Conservation (phyloP, 2,888 invertebrate genomes). For the Cosmia trapezina region DNA sequence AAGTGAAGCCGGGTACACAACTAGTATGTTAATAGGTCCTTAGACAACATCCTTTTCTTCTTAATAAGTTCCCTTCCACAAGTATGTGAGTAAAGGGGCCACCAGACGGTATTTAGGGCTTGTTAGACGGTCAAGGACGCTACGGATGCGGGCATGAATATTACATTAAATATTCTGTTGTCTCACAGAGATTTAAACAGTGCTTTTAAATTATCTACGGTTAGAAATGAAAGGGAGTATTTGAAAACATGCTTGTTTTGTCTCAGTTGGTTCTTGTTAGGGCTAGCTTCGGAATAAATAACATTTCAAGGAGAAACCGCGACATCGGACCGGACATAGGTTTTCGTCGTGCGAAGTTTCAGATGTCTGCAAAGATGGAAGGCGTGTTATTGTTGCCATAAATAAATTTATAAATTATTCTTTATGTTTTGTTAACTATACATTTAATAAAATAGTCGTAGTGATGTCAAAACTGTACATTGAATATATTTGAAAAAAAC, state of each 20-base stretch:
- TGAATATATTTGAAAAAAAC: background rate
- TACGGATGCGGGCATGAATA: slow-evolving; percentile 64
- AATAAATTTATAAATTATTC: too few species aligned
- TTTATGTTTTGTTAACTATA: too few species aligned
- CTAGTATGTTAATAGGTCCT: slow-evolving; percentile 42
- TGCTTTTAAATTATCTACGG: slow-evolving; percentile 20
- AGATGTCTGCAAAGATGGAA: too few species aligned
- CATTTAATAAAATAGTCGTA: too few species aligned
- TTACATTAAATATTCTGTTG: slow-evolving; percentile 42
- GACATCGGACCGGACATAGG: too few species aligned
- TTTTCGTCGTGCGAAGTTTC: too few species aligned
- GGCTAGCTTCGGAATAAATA: background rate
- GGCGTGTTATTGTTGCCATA: too few species aligned
- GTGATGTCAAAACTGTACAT: too few species aligned
- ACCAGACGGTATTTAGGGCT: slow-evolving; percentile 57
- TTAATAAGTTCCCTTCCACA: slow-evolving; percentile 44
- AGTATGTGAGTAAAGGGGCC: slow-evolving; percentile 47
- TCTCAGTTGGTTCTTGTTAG: background rate
- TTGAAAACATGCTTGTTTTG: slow-evolving; percentile 19
- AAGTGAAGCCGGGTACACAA: slow-evolving; percentile 5
- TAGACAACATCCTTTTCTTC: slow-evolving; percentile 55
- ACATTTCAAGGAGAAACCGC: background rate
- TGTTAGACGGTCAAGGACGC: slow-evolving; percentile 60
- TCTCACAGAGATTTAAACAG: slow-evolving; percentile 59
- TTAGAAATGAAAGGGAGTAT: background rate